Evolutionary conservation across 2,888 invertebrate genomes (phyloP), one percentile per base, ranked within the genome.

Genomic region (Tridacna crocea): DNA sequence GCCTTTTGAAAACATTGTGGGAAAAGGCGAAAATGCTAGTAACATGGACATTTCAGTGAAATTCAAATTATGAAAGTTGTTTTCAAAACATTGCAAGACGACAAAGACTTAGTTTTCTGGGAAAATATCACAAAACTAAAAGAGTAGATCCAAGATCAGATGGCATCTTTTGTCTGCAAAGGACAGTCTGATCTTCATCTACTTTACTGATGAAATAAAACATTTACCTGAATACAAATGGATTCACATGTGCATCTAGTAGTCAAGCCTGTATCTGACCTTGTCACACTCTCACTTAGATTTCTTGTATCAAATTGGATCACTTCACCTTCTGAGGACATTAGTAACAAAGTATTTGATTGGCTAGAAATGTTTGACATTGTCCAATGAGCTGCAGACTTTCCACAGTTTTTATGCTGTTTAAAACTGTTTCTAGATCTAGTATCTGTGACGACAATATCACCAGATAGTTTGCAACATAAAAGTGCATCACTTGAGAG

Each of bases 271-370:
- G 27, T 77, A 27, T 73, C 22, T 24, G 65, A 58, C 11, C 47
- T n/a, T 19, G 48, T 26, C 2, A 81, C 72, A 72, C 60, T 58
- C n/a, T 75, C 70, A 68, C 48, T 66, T 36, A 76, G 48, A 66
- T 24, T 51, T 55, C 75, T 76, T 12, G 48, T 70, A 66, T 87
- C 87, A 11, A 74, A 24, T 27, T 60, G 58, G 8, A 79, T 22
- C 19, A 87, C 75, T 51, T 84, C 78, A 15, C 87, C 87, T 61
- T 22, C 24, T 24, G 83, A 77, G 8, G 87, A 87, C 51, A 85
- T 24, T 77, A 78, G 73, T 66, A 83, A 82, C 70, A 87, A 26
- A 47, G 58, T 51, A 58, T 84, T 58, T 84, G 84, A 84, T 79
- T 84, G 81, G 82, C 73, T 60, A 60, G 47, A 73, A 17, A 48